phyloP scores from a whole-genome alignment of 2,888 invertebrate species.

The Limnephilus lunatus region DNA sequence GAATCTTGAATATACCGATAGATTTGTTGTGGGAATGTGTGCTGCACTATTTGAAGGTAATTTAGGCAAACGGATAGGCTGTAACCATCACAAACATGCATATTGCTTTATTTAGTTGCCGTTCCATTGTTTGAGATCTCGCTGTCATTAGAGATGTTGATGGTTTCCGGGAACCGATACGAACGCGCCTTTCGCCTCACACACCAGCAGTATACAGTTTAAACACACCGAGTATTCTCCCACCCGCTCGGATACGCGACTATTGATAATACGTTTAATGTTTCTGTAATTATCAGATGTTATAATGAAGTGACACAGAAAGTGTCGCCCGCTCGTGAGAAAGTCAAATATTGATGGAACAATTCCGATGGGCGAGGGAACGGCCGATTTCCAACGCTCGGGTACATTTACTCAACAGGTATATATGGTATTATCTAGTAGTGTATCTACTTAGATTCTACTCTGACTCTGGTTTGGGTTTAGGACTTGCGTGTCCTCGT shows the following conservation, averaged over 20 bases:
- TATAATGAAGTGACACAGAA: slow-evolving; percentile 60
- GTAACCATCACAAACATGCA: slow-evolving; percentile 8
- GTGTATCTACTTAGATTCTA: not conserved
- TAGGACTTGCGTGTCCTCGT: slow-evolving; percentile 23
- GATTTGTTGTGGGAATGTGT: not conserved
- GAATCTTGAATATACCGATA: not conserved
- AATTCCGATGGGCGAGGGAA: slow-evolving; percentile 44
- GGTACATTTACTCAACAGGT: slow-evolving; percentile 15
- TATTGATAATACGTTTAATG: slow-evolving; percentile 47
- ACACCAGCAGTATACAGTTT: not conserved
- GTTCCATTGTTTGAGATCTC: slow-evolving; percentile 32
- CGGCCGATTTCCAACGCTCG: slow-evolving; percentile 48
- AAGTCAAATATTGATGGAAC: slow-evolving; percentile 65
- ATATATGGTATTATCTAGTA: not conserved
- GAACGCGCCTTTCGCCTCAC: slow-evolving; percentile 1
- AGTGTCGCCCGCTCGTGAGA: slow-evolving; percentile 65
- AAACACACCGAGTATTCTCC: not conserved
- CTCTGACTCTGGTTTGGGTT: slow-evolving; percentile 7
- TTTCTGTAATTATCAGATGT: slow-evolving; percentile 62
- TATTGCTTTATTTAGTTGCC: slow-evolving; percentile 30
- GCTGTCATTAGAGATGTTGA: slow-evolving; percentile 37
- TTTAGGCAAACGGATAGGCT: not conserved
- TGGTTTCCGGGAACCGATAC: slow-evolving; percentile 46
- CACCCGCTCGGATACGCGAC: not conserved
- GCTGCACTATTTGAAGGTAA: slow-evolving; percentile 2